Base-by-base conservation (phyloP, 1,140 invertebrate genomes). In the Drosophila sp. region DNA sequence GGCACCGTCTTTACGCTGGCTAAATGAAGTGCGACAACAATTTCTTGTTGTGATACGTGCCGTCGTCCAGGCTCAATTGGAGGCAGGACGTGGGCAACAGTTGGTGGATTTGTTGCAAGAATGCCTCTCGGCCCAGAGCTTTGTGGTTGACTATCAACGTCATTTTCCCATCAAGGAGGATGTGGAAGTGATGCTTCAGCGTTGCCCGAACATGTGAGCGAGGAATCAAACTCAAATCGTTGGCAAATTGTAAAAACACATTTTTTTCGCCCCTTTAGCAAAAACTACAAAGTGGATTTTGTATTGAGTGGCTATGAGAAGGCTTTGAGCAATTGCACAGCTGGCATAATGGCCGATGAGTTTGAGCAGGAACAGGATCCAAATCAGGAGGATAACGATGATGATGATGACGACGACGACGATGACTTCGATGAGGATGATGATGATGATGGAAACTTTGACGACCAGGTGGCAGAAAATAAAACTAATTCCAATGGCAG, bases 141-240 rank as follows among this genome's bases (percentile, higher is more conserved):
- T 97, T 78, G 94, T 96, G 35, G 93, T 93, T 25, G 96, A 97
- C 92, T 96, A 96, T 91, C 93, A 96, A 90, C 79, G 91, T 5
- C 91, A 93, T 57, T 95, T 94, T 92, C 94, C 95, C 0, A 90
- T 96, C 3, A 92, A 94, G 68, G 79, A 92, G 2, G 95, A 96
- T 80, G 76, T 96, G 4, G 93, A 94, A 38, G 90, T 93, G 78
- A 72, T 96, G 29, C 80, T 92, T 25, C 93, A 94, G 73, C 93
- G 94, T 7, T 95, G 92, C 81, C 93, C 93, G 17, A 93, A 95
- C 60, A 92, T 96, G 95, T 96, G 94, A 69, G 90, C 94, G 11
- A 93, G 93, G 94, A 10, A 55, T 57, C 35, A 30, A n/a, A 29
- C 2, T 2, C 40, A 5, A 17, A 17, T 17, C 17, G 17, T 17